Evolutionary conservation across 2,797 vertebrate genomes (phyloP).

Genomic region (Oophaga sylvatica): DNA sequence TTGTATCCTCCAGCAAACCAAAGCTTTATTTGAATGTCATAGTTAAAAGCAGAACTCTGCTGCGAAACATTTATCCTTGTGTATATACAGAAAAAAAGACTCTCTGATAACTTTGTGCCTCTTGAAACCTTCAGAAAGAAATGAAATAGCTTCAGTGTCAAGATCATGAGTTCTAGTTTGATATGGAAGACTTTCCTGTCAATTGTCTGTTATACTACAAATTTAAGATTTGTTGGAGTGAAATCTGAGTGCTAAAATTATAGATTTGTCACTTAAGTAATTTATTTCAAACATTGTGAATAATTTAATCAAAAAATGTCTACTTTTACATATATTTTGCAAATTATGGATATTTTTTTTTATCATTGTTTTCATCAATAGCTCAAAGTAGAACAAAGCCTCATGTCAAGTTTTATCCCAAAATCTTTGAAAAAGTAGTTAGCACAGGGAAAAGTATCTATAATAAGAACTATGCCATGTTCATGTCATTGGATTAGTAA

Average conservation of each 20-base stretch:
- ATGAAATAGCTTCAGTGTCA: slow-evolving; percentile 64
- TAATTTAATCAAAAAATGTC: not conserved
- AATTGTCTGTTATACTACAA: not conserved
- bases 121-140: slow-evolving; percentile 53
- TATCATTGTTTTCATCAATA: not conserved
- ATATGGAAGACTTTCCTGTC: slow-evolving; percentile 45
- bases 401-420: not conserved
- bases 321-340: not conserved
- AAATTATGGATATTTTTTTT: not conserved
- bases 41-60: slow-evolving; percentile 64
- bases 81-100: slow-evolving; percentile 64
- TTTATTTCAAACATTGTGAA: not conserved
- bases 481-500: not conserved
- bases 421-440: not conserved
- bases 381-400: not conserved
- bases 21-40: slow-evolving; percentile 67
- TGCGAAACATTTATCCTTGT: slow-evolving; percentile 62
- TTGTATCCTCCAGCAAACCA: slow-evolving; percentile 69
- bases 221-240: not conserved
- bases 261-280: not conserved
- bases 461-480: not conserved
- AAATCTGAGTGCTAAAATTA: not conserved
- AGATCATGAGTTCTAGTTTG: slow-evolving; percentile 51
- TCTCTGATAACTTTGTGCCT: slow-evolving; percentile 67
- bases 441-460: not conserved